These are phyloP conservation scores for Hypotaenidia okinawae DNA, from an alignment of 2,797 vertebrate genomes.

Conservation along the genomic window DNA sequence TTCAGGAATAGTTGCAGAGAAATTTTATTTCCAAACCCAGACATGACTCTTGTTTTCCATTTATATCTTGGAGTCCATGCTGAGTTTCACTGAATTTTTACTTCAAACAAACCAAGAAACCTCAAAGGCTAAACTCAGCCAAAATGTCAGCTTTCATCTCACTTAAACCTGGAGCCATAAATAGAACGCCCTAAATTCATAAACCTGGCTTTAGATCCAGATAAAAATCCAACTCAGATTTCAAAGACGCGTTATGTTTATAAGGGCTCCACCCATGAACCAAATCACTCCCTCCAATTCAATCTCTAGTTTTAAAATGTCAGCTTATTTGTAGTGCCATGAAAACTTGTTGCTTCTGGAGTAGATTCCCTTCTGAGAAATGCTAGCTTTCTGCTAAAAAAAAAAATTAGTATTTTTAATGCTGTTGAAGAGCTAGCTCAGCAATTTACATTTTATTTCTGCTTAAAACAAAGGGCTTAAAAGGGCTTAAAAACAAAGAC, in stretches of 20 bases:
- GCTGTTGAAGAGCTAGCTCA: not conserved
- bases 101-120: conserved; percentile 66
- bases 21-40: not conserved
- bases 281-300: not conserved
- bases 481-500: not conserved
- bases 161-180: conserved; percentile 46
- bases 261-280: conserved; percentile 35
- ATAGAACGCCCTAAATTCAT: conserved; percentile 51
- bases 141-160: conserved; percentile 53
- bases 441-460: not conserved
- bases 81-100: conserved; percentile 29
- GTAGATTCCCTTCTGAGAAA: not conserved
- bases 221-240: conserved; percentile 29
- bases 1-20: not conserved
- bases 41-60: conserved; percentile 22
- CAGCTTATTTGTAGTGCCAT: not conserved
- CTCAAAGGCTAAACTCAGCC: conserved; percentile 47
- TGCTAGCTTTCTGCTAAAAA: not conserved
- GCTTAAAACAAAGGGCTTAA: not conserved
- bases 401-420: not conserved
- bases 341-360: not conserved
- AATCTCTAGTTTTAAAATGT: not conserved
- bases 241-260: not conserved
- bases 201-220: conserved; percentile 41
- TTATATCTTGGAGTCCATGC: not conserved